Evolutionary conservation across 1,140 invertebrate species (phyloP).

Genomic region (Lordiphosa clarofinis): DNA sequence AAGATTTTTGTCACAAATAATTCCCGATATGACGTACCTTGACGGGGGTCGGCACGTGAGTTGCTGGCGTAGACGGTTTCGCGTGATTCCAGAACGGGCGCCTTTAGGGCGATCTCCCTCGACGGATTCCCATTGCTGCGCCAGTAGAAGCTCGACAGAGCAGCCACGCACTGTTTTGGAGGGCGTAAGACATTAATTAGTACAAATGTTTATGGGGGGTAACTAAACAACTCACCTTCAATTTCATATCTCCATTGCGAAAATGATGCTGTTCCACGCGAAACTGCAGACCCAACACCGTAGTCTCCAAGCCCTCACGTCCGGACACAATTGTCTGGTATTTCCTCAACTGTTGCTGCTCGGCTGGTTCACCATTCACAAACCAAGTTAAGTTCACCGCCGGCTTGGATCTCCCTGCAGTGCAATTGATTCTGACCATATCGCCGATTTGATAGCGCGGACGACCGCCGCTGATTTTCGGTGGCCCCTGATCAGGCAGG

Average conservation of each 20-base stretch:
- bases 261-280: conserved; percentile 84
- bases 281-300: conserved; percentile 85
- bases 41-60: conserved; percentile 82
- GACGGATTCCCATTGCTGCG: conserved; percentile 87
- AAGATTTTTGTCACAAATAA: conserved; percentile 79
- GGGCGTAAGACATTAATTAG: not conserved
- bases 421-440: conserved; percentile 85
- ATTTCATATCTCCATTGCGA: conserved; percentile 85
- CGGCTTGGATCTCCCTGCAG: conserved; percentile 85
- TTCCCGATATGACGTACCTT: conserved; percentile 81
- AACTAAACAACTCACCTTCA: conserved; percentile 80
- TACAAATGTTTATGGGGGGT: not conserved
- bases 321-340: conserved; percentile 82
- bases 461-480: conserved; percentile 83
- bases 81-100: conserved; percentile 84
- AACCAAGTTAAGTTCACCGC: conserved; percentile 87
- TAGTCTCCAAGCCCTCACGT: conserved; percentile 83
- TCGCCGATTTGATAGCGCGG: conserved; percentile 85
- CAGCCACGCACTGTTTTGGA: conserved; percentile 83
- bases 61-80: conserved; percentile 80
- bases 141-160: conserved; percentile 86
- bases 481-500: conserved; percentile 84
- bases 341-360: conserved; percentile 80
- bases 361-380: conserved; percentile 86
- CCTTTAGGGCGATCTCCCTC: conserved; percentile 84